Evolutionary conservation across 2,888 invertebrate genomes (phyloP), one percentile per base, ranked within the genome.

Genomic region (Pharmacophagus antenor): DNA sequence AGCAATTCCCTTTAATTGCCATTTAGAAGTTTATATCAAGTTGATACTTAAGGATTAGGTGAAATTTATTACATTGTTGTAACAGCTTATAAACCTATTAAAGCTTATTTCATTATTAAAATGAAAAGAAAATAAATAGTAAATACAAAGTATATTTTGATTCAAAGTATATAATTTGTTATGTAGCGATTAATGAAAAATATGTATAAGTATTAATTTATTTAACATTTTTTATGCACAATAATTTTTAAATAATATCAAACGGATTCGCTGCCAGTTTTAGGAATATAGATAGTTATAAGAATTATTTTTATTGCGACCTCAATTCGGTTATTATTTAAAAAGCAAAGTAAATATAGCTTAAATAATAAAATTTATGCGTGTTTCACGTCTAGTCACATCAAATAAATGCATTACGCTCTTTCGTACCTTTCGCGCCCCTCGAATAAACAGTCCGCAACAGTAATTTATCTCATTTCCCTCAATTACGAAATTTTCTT

Each of bases 401-500:
- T 50, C 50, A 37, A 46, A 55, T 17, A 56, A 60, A 56, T 56
- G 37, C 18, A 42, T 47, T 47, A 41, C n/a, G 41, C 21, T 51
- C 21, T 52, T 22, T 27, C 41, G 25, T 41, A 25, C 25, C 41
- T 41, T 51, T 20, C 42, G 17, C 47, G 52, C 48, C 80, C 80
- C 73, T 76, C 65, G 61, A 63, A 69, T 71, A 73, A 79, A 82
- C 76, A 79, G 77, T 77, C 75, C 73, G 70, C 75, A 78, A 73
- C 70, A 77, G 80, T 83, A 82, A 86, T 85, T 87, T 84, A 82
- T 87, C 80, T 82, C 80, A 85, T 87, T 87, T 85, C 81, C 85
- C 77, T 81, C 84, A 63, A 63, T 58, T 59, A 58, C 55, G 23
- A 54, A 53, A 84, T 61, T 56, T 61, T 56, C 61, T 52, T 61